Conservation (phyloP, 2,888 invertebrate genomes). For the Pristionchus fissidentatus region DNA sequence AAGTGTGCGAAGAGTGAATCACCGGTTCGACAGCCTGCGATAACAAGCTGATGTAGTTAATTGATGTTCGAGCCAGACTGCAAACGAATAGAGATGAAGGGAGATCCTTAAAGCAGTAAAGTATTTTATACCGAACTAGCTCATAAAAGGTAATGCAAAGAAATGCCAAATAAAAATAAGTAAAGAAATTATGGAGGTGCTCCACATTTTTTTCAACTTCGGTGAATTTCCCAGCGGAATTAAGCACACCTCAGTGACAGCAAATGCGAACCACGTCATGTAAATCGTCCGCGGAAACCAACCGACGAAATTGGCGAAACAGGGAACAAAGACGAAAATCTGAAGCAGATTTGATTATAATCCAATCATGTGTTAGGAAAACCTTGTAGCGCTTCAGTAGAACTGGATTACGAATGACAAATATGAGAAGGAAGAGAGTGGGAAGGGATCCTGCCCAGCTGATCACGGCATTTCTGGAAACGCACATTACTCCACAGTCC, state of each 20-base stretch:
- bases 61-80: neutral
- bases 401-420: neutral
- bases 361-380: too few relatives aligned
- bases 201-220: neutral
- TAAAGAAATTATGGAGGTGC: too few relatives aligned
- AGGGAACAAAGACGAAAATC: neutral
- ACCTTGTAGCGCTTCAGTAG: neutral
- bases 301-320: neutral
- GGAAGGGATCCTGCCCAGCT: neutral
- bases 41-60: conserved; percentile 6
- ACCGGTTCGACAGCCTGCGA: conserved; percentile 21
- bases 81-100: neutral
- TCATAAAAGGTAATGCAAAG: too few relatives aligned
- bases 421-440: neutral
- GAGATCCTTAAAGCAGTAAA: neutral
- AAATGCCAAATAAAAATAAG: too few relatives aligned
- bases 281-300: neutral
- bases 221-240: conserved; percentile 56
- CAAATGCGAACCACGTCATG: neutral
- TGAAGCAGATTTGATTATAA: neutral
- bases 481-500: too few relatives aligned
- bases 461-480: neutral
- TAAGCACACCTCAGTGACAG: conserved; percentile 67
- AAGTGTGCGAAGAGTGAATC: too few relatives aligned
- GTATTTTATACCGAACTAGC: neutral